Percentiles rank a stretch among this genome's conserved stretches.
Evolutionary conservation across 2,888 invertebrate species (phyloP).

Genomic region (Melolontha melolontha): DNA sequence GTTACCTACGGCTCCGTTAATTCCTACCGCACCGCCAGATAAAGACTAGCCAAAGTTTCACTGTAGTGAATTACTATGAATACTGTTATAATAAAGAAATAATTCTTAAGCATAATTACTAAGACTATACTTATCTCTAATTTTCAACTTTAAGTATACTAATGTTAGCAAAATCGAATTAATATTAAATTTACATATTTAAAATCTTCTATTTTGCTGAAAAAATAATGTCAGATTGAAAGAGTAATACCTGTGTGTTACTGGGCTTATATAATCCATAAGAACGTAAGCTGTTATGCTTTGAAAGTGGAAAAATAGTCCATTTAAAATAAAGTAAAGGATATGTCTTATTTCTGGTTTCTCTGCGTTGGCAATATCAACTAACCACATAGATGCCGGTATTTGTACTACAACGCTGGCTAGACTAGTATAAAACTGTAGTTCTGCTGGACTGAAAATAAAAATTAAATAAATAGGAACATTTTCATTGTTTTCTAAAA

Average conservation of each 20-base stretch:
- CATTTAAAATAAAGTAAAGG: conserved; percentile 75
- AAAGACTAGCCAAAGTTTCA: too few species aligned
- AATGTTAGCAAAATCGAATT: too few species aligned
- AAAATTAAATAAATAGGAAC: conserved; percentile 15
- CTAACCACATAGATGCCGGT: conserved; percentile 75
- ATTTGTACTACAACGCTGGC: conserved; percentile 80
- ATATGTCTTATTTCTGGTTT: conserved; percentile 67
- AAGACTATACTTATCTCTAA: too few species aligned
- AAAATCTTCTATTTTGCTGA: too few species aligned
- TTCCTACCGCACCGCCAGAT: too few species aligned
- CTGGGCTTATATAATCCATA: conserved; percentile 84
- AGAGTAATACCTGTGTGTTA: conserved; percentile 76
- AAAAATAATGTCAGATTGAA: too few species aligned
- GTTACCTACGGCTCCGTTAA: too few species aligned
- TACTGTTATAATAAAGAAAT: too few species aligned
- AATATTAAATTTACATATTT: too few species aligned
- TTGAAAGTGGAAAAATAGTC: conserved; percentile 83
- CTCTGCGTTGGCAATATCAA: conserved; percentile 70
- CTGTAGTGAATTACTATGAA: too few species aligned
- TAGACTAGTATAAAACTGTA: conserved; percentile 83
- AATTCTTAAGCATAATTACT: too few species aligned
- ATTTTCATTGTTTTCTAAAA: conserved; percentile 8
- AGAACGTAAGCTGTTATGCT: conserved; percentile 83
- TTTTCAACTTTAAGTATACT: too few species aligned
- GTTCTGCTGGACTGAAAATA: conserved; percentile 75